A percentile compares a stretch with the other conserved stretches of the same genome.
Conservation (phyloP, 92 coral and sea anemone species). For the Heteractis magnifica region DNA sequence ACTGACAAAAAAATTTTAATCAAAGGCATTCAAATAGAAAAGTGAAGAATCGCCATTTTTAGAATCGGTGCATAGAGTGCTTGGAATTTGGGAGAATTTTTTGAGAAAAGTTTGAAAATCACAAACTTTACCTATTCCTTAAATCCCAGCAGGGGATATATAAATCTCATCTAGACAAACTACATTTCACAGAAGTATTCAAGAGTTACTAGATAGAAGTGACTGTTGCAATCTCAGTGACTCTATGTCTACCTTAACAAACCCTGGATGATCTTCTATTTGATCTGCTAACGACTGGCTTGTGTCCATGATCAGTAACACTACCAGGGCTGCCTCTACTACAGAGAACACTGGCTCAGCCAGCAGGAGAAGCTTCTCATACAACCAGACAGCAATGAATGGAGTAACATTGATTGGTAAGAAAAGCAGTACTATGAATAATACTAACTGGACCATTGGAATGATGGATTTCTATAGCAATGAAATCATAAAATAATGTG, state of each 20-base stretch:
- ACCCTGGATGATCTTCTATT: conserved; percentile 66
- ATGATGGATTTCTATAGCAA: conserved; percentile 59
- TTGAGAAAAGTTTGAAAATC: no score
- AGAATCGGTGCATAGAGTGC: no score
- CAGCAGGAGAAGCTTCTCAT: conserved; percentile 59
- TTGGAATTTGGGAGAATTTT: no score
- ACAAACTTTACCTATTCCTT: no score
- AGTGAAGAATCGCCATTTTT: no score
- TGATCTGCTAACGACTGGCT: conserved; percentile 77
- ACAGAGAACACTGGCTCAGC: conserved; percentile 66
- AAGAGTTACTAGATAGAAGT: no score
- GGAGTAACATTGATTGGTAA: conserved; percentile 72
- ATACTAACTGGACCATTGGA: conserved; percentile 70
- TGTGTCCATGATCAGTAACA: conserved; percentile 50
- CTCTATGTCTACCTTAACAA: conserved; percentile 58
- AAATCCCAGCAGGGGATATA: no score
- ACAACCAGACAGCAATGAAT: conserved; percentile 66
- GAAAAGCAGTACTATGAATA: conserved; percentile 55
- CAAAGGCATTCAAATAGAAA: no score
- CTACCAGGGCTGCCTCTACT: conserved; percentile 66
- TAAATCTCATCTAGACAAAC: neutral
- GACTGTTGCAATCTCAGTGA: no score
- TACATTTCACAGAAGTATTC: no score
- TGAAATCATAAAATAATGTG: neutral
- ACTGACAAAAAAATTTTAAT: no score